Conservation (phyloP, 2,888 invertebrate genomes). For the Limnephilus rhombicus region DNA sequence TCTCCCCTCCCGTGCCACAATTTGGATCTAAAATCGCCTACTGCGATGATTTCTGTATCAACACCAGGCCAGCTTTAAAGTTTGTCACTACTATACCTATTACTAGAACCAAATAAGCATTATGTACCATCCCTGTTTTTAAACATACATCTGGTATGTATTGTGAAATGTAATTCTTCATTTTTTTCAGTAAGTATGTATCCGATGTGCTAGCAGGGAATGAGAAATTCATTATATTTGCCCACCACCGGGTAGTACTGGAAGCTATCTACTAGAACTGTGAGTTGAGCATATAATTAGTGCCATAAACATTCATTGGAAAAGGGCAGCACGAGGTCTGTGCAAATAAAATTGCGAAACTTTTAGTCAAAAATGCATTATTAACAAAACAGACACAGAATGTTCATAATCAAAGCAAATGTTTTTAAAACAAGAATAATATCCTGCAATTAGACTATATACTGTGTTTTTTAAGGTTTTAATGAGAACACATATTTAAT, state of each 20-base stretch:
- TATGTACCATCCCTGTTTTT: background rate
- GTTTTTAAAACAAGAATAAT: background rate
- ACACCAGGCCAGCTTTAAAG: too few relatives aligned
- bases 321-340: background rate
- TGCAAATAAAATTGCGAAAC: background rate
- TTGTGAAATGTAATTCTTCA: conserved; percentile 20
- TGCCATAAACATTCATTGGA: too few relatives aligned
- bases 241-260: conserved; percentile 92
- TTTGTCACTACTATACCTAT: background rate
- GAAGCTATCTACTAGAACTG: conserved; percentile 86
- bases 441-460: background rate
- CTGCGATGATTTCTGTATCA: too few relatives aligned
- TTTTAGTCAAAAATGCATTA: background rate
- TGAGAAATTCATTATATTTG: conserved; percentile 93
- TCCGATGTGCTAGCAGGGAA: conserved; percentile 81
- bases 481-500: background rate
- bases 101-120: background rate
- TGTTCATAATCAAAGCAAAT: background rate
- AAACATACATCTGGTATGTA: background rate
- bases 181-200: conserved; percentile 83
- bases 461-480: background rate
- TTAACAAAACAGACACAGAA: background rate
- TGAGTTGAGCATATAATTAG: conserved; percentile 68
- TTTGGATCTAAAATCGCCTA: too few relatives aligned
- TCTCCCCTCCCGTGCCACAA: too few relatives aligned